Conservation (phyloP, 92 coral and sea anemone genomes). For the Porites divaricata region DNA sequence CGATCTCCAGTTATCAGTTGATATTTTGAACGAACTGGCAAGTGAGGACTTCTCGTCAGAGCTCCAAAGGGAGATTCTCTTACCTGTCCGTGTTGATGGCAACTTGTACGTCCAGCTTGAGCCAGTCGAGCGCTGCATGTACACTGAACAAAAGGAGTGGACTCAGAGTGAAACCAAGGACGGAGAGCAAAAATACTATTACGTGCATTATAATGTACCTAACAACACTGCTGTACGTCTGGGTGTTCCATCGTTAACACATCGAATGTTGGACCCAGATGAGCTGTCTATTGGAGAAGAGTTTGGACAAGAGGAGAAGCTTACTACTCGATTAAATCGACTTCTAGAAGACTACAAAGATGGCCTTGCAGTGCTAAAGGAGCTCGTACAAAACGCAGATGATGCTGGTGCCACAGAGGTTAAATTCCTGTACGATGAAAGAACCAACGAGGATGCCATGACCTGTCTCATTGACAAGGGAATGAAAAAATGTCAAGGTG, state of each 20-base stretch:
- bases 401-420: conserved; percentile 94
- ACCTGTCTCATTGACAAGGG: conserved; percentile 80
- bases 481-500: conserved; percentile 88
- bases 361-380: conserved; percentile 89
- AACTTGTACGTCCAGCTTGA: conserved; percentile 42
- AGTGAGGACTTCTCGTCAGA: conserved; percentile 15
- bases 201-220: conserved; percentile 76
- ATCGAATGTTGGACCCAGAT: conserved; percentile 43
- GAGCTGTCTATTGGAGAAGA: conserved; percentile 76
- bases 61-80: conserved; percentile 37
- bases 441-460: conserved; percentile 70
- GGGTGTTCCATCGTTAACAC: conserved; percentile 60
- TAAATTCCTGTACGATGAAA: conserved; percentile 72
- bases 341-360: conserved; percentile 90
- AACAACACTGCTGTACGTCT: conserved; percentile 63
- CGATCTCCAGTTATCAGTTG: conserved; percentile 55
- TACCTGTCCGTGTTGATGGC: conserved; percentile 55
- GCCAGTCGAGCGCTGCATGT: conserved; percentile 74
- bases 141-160: conserved; percentile 82
- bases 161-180: conserved; percentile 61
- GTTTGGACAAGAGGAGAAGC: conserved; percentile 81
- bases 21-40: conserved; percentile 48
- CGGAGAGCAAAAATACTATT: conserved; percentile 58
- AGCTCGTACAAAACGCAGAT: conserved; percentile 92
- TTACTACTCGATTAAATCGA: conserved; percentile 75